These are phyloP conservation scores for Phyto melanocephala DNA, from an alignment of 2,888 invertebrate species.

Conservation along the genomic window DNA sequence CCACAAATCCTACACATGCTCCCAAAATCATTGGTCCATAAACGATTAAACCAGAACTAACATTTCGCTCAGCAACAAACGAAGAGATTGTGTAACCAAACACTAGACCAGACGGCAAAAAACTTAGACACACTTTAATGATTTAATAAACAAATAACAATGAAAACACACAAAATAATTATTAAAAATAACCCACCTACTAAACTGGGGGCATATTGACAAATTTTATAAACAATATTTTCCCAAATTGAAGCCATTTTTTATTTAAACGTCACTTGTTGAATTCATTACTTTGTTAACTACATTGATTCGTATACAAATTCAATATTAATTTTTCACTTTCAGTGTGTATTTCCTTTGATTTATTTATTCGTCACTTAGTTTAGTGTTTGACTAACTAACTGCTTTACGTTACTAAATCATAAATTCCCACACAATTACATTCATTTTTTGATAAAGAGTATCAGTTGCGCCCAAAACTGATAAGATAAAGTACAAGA, in stretches of 20 bases:
- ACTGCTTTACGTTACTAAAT: slow-evolving; percentile 24
- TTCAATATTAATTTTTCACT: too few species aligned
- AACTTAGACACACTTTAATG: slow-evolving; percentile 71
- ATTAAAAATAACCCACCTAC: slow-evolving; percentile 69
- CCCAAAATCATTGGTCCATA: slow-evolving; percentile 76
- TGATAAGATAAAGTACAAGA: slow-evolving; percentile 55
- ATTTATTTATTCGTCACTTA: not conserved
- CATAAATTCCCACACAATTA: not conserved
- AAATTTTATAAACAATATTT: slow-evolving; percentile 69
- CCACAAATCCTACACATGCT: slow-evolving; percentile 68
- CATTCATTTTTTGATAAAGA: slow-evolving; percentile 38
- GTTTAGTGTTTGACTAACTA: slow-evolving; percentile 18
- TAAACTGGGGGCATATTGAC: slow-evolving; percentile 72
- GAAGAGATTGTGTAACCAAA: slow-evolving; percentile 75
- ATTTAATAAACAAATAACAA: slow-evolving; percentile 38
- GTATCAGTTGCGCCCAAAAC: slow-evolving; percentile 17
- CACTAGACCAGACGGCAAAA: slow-evolving; percentile 74
- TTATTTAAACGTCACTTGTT: not conserved
- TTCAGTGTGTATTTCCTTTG: not conserved
- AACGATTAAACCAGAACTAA: slow-evolving; percentile 65
- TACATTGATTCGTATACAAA: not conserved
- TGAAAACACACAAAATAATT: not conserved
- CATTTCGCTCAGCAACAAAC: slow-evolving; percentile 71
- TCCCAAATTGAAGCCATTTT: slow-evolving; percentile 70
- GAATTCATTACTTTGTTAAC: not conserved